Evolutionary conservation across 2,888 invertebrate species (phyloP).

Genomic region (Galeopsomyia nigrocyanea): DNA sequence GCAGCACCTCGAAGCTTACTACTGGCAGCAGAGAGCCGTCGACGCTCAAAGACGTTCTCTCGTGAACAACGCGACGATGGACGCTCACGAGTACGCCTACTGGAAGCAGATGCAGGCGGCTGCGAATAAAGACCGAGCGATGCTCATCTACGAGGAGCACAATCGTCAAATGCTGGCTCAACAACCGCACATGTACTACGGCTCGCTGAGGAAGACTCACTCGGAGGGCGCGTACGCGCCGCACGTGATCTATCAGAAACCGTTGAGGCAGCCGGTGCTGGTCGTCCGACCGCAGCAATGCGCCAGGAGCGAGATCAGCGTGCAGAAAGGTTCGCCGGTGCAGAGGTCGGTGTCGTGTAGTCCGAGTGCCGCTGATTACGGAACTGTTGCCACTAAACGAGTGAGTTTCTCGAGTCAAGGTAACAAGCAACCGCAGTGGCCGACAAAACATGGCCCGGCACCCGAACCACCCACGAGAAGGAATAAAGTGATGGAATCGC

Average conservation of each 20-base stretch:
- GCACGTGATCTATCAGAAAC: conserved; percentile 59
- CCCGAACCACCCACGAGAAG: conserved; percentile 64
- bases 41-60: conserved; percentile 57
- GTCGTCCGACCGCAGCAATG: conserved; percentile 63
- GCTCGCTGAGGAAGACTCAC: not conserved
- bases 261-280: conserved; percentile 62
- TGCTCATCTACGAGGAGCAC: conserved; percentile 55
- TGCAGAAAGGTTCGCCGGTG: too few species aligned
- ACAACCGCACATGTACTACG: not conserved
- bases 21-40: conserved; percentile 65
- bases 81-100: conserved; percentile 74
- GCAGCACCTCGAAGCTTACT: conserved; percentile 63
- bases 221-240: conserved; percentile 41
- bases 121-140: conserved; percentile 38
- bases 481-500: conserved; percentile 49
- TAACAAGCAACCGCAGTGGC: conserved; percentile 64
- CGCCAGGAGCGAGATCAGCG: conserved; percentile 49
- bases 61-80: conserved; percentile 55
- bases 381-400: conserved; percentile 68
- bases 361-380: conserved; percentile 61
- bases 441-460: conserved; percentile 69
- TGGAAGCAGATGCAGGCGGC: conserved; percentile 74
- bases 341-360: too few species aligned
- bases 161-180: conserved; percentile 42
- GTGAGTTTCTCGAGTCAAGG: conserved; percentile 70